Base-by-base conservation (phyloP, 2,888 invertebrate genomes). In the Notodonta ziczac region DNA sequence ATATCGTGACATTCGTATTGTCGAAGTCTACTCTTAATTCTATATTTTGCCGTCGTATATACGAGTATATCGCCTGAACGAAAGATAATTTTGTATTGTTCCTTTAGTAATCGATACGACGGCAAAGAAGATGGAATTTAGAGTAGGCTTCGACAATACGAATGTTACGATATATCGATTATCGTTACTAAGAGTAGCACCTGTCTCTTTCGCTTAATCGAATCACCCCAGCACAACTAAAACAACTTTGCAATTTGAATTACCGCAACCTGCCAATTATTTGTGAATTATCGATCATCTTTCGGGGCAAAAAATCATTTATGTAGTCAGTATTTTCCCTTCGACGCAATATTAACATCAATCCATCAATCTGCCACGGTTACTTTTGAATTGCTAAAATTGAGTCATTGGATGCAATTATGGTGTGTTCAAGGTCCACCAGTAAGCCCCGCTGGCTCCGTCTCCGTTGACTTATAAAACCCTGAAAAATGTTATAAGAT, bases 381-480 rank as follows among this genome's bases (percentile, higher is more conserved):
- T 65, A 67, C 72, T 74, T 75, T 68, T 60, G 76, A 80, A 79
- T 77, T 82, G 73, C 74, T 76, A 76, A 81, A 83, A 86, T 85
- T 83, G 79, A 86, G 82, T 79, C 80, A 85, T 86, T 83, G 69
- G 69, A 79, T 74, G 74, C 74, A 76, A 82, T 83, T 75, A 81
- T 63, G 53, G 61, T 59, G 57, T 63, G 65, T 73, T 66, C 74
- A 67, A 67, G 73, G 68, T 71, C 67, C 73, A 70, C 69, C 67
- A 62, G 60, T 24, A 2, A 24, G 24, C 24, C 24, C 24, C 1
- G 59, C 70, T 77, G 71, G 70, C 72, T 73, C 71, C 71, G 62
- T 73, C 59, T 55, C 69, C 73, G 73, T 74, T 73, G 72, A 75
- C 69, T 78, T 76, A 74, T 63, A 65, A 61, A 63, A 61, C 60